phyloP scores from a whole-genome alignment of 2,113 vertebrate species.

The Pachypanchax playfairii region DNA sequence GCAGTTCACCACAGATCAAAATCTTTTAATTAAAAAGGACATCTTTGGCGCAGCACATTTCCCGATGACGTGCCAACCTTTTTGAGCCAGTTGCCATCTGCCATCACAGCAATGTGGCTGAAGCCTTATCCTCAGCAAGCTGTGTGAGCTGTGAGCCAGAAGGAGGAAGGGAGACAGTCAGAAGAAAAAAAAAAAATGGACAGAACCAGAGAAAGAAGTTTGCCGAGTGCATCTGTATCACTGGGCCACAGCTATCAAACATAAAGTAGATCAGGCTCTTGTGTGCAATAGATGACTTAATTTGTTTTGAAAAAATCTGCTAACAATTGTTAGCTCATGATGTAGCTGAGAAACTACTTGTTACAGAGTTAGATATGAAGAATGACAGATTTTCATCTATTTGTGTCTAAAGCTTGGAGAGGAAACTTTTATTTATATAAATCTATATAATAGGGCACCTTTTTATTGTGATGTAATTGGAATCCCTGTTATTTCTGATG shows the following conservation, averaged over 20 bases:
- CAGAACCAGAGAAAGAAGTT: constrained; percentile 19
- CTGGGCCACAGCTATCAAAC: constrained; percentile 47
- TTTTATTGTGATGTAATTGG: no score
- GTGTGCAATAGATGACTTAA: constrained; percentile 35
- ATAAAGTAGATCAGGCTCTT: constrained; percentile 20
- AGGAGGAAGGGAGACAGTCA: constrained; percentile 31
- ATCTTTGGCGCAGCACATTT: constrained; percentile 78
- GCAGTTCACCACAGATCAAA: constrained; percentile 73
- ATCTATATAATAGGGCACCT: no score
- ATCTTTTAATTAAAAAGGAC: constrained; percentile 81
- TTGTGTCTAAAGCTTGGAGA: no score
- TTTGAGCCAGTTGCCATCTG: constrained; percentile 78
- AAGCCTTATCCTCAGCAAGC: constrained; percentile 74
- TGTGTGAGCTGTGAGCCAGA: constrained; percentile 69
- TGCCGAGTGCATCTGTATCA: constrained; percentile 47
- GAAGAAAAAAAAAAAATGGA: constrained; percentile 5
- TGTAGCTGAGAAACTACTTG: no score
- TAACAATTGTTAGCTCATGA: not conserved
- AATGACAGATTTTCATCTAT: no score
- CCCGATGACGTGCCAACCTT: constrained; percentile 74
- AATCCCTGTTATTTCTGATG: no score
- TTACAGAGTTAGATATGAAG: no score
- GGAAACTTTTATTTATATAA: no score
- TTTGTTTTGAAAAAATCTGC: constrained; percentile 35
- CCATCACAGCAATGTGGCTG: constrained; percentile 68